Base-by-base conservation (phyloP, 2,888 invertebrate genomes). In the Ligdia adustata region DNA sequence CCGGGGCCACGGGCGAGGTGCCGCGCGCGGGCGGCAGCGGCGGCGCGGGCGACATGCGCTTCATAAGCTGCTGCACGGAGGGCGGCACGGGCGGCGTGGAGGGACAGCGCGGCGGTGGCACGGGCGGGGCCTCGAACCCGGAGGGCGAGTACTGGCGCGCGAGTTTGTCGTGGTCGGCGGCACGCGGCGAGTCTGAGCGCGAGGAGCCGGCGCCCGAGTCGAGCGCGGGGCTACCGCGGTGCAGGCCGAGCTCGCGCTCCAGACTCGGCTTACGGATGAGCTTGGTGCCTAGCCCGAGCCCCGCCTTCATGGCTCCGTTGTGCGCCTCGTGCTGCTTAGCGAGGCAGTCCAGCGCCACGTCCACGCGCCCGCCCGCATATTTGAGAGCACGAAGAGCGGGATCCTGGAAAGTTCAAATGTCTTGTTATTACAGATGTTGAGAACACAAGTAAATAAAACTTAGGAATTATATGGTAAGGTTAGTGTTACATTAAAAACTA, bases 161-260 rank as follows among this genome's bases (percentile, higher is more conserved):
- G 26, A 95, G 88, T 55, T 89, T 89, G 61, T 89, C 90, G 63
- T 94, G 94, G 69, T 92, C 14, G 83, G 82, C 27, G 84, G 83
- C 33, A 79, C 81, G 93, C 9, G 97, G 97, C 77, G 96, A 97
- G 75, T 97, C 97, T 3, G 97, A 97, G 41, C 97, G 92, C 29
- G 96, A 96, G 72, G 96, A 96, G 34, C 96, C 96, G 7, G 96
- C 96, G 9, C 96, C 97, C 41, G 96, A 96, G 74, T 97, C 97
- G 50, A 97, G 87, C 11, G 96, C 96, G 4, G 97, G 97, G 75
- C 97, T 97, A 37, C 96, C 95, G 52, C 96, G 92, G 62, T 95
- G 93, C 11, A 94, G 82, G 57, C 92, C 93, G 47, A 95, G 85
- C 77, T 97, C 97, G 34, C 96, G 92, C 84, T 97, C 97, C 58